Conservation (phyloP, 2,797 vertebrate genomes). For the Malurus leucopterus region DNA sequence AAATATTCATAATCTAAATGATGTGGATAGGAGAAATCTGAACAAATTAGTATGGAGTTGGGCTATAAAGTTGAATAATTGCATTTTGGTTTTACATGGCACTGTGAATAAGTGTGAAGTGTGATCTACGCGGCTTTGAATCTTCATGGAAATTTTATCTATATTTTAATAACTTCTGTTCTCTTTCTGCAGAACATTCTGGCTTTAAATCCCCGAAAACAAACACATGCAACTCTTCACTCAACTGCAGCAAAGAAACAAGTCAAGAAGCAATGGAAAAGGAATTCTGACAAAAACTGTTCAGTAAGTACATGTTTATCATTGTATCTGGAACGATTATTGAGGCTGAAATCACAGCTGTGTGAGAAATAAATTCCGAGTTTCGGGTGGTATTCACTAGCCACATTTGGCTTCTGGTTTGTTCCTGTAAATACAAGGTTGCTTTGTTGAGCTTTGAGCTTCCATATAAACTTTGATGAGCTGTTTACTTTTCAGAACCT, state of each 20-base stretch:
- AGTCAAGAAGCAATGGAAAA: conserved; percentile 89
- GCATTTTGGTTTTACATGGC: background rate
- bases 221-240: conserved; percentile 73
- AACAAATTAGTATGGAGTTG: background rate
- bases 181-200: conserved; percentile 79
- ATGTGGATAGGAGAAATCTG: background rate
- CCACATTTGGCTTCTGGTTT: background rate
- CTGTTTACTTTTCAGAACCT: background rate
- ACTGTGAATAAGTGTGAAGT: background rate
- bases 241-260: conserved; percentile 84
- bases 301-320: conserved; percentile 73
- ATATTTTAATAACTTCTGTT: background rate
- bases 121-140: background rate
- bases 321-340: background rate
- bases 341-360: background rate
- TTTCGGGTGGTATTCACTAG: background rate
- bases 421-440: background rate
- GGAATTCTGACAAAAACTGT: conserved; percentile 82
- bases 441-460: background rate
- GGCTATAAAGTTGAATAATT: background rate
- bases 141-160: background rate
- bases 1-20: background rate
- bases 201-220: conserved; percentile 83
- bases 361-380: background rate
- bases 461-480: background rate